Base-by-base conservation (phyloP, 2,797 vertebrate genomes). In the Halcyon leucocephala region DNA sequence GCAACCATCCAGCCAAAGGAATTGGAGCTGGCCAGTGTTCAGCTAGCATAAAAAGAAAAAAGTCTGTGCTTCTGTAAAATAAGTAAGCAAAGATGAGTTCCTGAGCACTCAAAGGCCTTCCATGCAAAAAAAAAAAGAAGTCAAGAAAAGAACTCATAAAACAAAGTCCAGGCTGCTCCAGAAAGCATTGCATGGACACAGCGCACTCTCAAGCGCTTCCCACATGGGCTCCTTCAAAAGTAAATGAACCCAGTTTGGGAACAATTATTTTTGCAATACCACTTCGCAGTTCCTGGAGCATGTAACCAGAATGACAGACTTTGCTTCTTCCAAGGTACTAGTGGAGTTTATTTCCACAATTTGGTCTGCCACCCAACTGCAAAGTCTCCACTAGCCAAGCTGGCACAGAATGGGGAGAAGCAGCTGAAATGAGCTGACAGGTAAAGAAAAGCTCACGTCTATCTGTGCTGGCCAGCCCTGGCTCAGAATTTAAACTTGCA, bases 341-440 rank as follows among this genome's bases (percentile, higher is more conserved):
- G 64, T 33, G 44, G 60, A 74, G 12, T 61, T 74, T 48, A 39
- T 58, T 71, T 54, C 78, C 67, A 52, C 82, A 18, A 16, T 33
- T 25, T 61, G 25, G 28, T n/a, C 61, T 57, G 57, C 18, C 17
- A 22, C 57, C 81, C 54, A 28, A 2, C 58, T 49, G 66, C 62
- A 49, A 33, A 37, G 28, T 5, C 58, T 49, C 52, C 1, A 2
- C 35, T 41, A 1, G 1, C 31, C 0, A 3, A 74, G 55, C 65
- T 67, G 71, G 82, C 1, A 0, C 67, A 46, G 41, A 26, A 39
- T 2, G 14, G 33, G 14, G n/a, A 67, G 33, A 55, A 52, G 42
- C 41, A 39, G 39, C 35, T 3, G 8, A 72, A 62, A 70, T 22
- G 73, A 90, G 66, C 80, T 82, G 81, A 42, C 10, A 57, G 64